Evolutionary conservation across 2,797 vertebrate species (phyloP), one percentile per base, ranked within the genome.

Genomic region (Psittacula derbiana): DNA sequence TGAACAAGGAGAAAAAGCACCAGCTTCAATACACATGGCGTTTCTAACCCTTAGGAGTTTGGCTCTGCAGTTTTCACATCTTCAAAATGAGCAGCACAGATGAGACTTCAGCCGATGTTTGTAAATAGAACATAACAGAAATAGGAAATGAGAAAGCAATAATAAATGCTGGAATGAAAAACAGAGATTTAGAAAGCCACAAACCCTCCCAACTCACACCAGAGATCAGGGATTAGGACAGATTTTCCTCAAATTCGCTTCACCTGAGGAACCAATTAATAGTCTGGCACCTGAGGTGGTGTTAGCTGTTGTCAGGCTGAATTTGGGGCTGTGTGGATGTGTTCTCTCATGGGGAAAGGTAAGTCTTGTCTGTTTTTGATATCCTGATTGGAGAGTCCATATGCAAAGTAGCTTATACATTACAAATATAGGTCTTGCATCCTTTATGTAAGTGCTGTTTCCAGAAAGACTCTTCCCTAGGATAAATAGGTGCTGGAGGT

Each of bases 341-440:
- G 7, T 25, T n/a, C 1, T 11, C 7, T 61, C 4, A 0, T 5
- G 19, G 18, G 6, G 16, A 41, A 71, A 14, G 53, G 47, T 24
- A 44, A 67, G 16, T 87, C 8, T 25, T 40, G 25, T 38, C 5
- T 71, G 5, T 7, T 57, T 83, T 72, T 25, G 11, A 12, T 76
- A 16, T 31, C 76, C 14, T 76, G 23, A 43, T 76, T 55, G 53
- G 23, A 46, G 7, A 58, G 8, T 4, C 7, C 40, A 12, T 43
- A 8, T 72, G 75, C 11, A 2, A 76, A 23, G 55, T 14, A 6
- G 78, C 80, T 65, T 38, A 5, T 0, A 1, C 10, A 16, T 69
- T 61, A 25, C 5, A 49, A 53, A 7, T 21, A 3, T 28, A 41
- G 13, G 23, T 52, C 2, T 79, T 41, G 19, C 8, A 15, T 50